These are phyloP conservation scores for Falco columbarius DNA, from an alignment of 2,797 vertebrate species.

Conservation along the genomic window DNA sequence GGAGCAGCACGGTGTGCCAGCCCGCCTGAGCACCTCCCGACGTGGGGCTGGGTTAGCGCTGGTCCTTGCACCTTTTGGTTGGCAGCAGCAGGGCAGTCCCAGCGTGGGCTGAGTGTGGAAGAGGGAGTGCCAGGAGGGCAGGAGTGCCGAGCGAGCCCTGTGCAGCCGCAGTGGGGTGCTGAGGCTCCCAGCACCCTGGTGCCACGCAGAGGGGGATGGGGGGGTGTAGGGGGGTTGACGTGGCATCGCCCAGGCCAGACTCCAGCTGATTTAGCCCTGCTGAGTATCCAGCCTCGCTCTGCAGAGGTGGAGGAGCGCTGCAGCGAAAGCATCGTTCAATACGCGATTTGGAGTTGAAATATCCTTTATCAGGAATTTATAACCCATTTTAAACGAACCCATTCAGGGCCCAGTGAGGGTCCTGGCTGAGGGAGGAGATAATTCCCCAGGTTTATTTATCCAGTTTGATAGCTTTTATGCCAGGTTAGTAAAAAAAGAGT, in stretches of 20 bases:
- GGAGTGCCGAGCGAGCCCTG: not conserved
- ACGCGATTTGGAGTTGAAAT: not conserved
- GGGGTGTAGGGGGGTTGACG: not conserved
- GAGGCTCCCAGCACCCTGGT: not conserved
- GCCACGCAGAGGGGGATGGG: not conserved
- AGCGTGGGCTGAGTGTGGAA: not conserved
- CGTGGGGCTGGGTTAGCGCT: not conserved
- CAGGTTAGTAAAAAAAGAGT: slow-evolving; percentile 33
- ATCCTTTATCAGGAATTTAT: slow-evolving; percentile 53
- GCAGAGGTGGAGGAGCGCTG: not conserved
- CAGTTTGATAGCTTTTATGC: slow-evolving; percentile 49
- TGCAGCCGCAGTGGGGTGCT: not conserved
- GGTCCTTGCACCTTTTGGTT: not conserved
- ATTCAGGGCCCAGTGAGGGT: not conserved
- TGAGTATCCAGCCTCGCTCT: not conserved
- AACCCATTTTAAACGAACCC: slow-evolving; percentile 34
- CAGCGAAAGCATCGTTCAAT: not conserved
- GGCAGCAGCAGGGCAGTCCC: not conserved
- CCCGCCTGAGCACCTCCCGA: not conserved
- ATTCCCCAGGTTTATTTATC: slow-evolving; percentile 49
- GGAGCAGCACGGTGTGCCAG: not conserved
- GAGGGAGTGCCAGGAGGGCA: not conserved
- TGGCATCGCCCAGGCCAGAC: not conserved
- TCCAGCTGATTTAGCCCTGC: not conserved
- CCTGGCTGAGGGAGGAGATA: slow-evolving; percentile 19